A percentile compares a stretch with the other conserved stretches of the same genome.
These are phyloP conservation scores for Cancer borealis DNA, from an alignment of 2,888 invertebrate genomes.

Conservation along the genomic window DNA sequence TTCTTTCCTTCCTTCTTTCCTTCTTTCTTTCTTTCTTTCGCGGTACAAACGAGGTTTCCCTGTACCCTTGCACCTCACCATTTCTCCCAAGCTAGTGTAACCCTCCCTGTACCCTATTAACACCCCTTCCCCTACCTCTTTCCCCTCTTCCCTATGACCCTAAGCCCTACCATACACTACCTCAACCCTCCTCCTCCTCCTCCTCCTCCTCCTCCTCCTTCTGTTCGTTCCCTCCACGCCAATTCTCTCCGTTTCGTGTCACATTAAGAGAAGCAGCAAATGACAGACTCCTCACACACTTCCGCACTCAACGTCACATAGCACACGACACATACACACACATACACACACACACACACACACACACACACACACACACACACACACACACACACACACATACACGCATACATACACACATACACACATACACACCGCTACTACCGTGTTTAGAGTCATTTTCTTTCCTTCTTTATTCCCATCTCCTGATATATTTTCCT, in stretches of 20 bases:
- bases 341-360: constrained; percentile 38
- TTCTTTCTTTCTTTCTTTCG: not conserved
- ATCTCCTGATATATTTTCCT: not conserved
- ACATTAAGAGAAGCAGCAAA: constrained; percentile 18
- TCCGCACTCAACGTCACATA: not conserved
- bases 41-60: not conserved
- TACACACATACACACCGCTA: constrained; percentile 4
- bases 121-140: not conserved
- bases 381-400: constrained; percentile 32
- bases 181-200: not conserved
- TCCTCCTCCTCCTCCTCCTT: not conserved
- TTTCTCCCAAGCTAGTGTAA: not conserved
- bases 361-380: constrained; percentile 41
- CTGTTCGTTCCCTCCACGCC: not conserved
- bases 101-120: not conserved
- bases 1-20: not conserved
- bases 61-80: not conserved
- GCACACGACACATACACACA: not conserved
- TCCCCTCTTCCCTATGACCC: not conserved
- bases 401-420: constrained; percentile 5
- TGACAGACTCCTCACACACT: constrained; percentile 28
- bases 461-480: not conserved
- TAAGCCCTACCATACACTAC: not conserved
- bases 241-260: not conserved
- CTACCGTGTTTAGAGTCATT: not conserved